Evolutionary conservation across 2,113 vertebrate species (phyloP).

Genomic region (Plestiodon gilberti): DNA sequence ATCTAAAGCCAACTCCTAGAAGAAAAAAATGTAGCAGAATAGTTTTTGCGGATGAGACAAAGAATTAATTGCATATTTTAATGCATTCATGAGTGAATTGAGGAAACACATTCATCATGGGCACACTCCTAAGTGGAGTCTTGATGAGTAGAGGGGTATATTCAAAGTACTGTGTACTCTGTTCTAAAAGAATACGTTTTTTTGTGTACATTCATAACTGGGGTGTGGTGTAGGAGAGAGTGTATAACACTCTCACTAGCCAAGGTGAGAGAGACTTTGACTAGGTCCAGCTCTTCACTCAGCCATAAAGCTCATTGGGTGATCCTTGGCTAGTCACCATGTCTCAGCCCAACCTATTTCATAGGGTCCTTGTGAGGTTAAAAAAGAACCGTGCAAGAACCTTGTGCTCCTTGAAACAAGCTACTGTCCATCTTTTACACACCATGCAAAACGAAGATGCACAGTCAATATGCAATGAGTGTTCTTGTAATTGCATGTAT

Average conservation of each 20-base stretch:
- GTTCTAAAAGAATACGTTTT: background rate
- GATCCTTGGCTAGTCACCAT: too few relatives aligned
- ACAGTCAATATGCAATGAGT: background rate
- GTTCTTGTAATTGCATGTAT: background rate
- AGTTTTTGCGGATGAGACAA: background rate
- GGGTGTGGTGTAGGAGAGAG: too few relatives aligned
- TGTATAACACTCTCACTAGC: too few relatives aligned
- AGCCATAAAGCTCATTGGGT: too few relatives aligned
- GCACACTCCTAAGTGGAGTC: background rate
- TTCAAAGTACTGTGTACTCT: background rate
- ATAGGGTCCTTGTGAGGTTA: too few relatives aligned
- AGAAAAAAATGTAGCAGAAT: background rate
- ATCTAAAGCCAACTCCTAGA: constrained; percentile 91
- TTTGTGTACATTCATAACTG: background rate
- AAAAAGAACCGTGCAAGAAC: too few relatives aligned
- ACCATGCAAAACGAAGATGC: background rate
- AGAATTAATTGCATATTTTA: background rate
- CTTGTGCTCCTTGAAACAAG: too few relatives aligned
- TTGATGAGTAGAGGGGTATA: accelerated
- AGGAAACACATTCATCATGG: background rate
- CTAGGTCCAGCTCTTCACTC: background rate
- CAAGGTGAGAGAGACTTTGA: background rate
- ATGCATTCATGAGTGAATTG: background rate
- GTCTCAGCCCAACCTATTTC: too few relatives aligned
- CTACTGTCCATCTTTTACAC: too few relatives aligned